Evolutionary conservation across 64 coral and sea anemone genomes (phyloP).

Genomic region (Pocillopora verrucosa): DNA sequence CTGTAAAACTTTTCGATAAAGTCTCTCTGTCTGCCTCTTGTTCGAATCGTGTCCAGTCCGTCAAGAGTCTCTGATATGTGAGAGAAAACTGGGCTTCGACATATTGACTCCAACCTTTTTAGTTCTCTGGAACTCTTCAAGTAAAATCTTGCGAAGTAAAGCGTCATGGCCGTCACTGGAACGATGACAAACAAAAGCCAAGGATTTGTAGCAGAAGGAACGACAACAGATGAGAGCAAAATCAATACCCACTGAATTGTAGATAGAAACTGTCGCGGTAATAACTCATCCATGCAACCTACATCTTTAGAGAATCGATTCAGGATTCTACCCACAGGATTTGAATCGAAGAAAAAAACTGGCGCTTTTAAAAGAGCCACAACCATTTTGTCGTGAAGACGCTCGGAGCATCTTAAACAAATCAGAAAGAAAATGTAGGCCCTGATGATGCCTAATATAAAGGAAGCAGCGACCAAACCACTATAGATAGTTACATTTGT

Average conservation of each 20-base stretch:
- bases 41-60: conserved; percentile 50
- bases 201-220: conserved; percentile 13
- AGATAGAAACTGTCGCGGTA: conserved; percentile 19
- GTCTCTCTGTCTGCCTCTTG: conserved; percentile 8
- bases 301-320: conserved; percentile 38
- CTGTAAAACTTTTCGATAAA: conserved; percentile 38
- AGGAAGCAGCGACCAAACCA: background rate
- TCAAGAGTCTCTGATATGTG: conserved; percentile 58
- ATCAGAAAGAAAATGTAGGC: background rate
- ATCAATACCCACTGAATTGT: conserved; percentile 8
- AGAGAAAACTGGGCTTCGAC: conserved; percentile 48
- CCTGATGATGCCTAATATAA: background rate
- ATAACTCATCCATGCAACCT: conserved; percentile 25
- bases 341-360: conserved; percentile 10
- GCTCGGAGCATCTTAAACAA: background rate
- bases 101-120: conserved; percentile 25
- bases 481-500: background rate
- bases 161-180: background rate
- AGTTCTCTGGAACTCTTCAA: conserved; percentile 29
- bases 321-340: conserved; percentile 15
- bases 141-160: conserved; percentile 9
- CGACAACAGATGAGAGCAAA: background rate
- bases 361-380: background rate
- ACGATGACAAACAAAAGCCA: background rate
- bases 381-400: conserved; percentile 25